These are phyloP conservation scores for Gallirallus australis DNA, from an alignment of 2,797 vertebrate genomes.

Conservation along the genomic window DNA sequence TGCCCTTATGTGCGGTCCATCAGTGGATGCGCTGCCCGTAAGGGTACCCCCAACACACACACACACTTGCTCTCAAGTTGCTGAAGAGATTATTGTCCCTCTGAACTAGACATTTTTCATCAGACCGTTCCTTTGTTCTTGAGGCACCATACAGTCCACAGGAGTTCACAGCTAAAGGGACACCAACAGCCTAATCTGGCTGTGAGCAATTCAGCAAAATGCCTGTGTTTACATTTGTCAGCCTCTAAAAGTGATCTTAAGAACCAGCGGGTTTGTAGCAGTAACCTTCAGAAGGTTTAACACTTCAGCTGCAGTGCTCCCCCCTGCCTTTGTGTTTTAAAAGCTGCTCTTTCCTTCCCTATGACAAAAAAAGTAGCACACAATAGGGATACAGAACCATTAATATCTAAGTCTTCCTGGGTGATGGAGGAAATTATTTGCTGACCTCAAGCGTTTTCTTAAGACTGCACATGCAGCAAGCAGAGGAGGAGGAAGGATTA, in stretches of 20 bases:
- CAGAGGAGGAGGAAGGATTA: background rate
- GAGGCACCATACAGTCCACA: background rate
- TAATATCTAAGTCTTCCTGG: background rate
- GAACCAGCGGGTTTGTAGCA: background rate
- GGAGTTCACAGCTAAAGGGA: background rate
- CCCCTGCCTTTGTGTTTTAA: background rate
- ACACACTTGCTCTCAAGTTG: background rate
- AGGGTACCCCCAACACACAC: background rate
- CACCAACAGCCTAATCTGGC: background rate
- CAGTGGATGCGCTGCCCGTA: background rate
- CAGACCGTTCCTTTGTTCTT: background rate
- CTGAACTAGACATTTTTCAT: background rate
- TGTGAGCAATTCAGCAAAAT: background rate
- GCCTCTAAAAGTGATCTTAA: background rate
- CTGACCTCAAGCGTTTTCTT: conserved; percentile 12
- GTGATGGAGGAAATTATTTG: conserved; percentile 27
- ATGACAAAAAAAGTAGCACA: background rate
- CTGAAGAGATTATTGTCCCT: background rate
- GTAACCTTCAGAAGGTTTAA: background rate
- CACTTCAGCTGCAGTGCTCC: background rate
- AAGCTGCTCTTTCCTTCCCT: background rate
- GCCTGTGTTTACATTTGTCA: background rate
- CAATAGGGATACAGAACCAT: background rate
- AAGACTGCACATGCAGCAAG: background rate
- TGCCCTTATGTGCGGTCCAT: background rate